Percentiles rank a stretch among this genome's conserved stretches.
Evolutionary conservation across 2,797 vertebrate species (phyloP).

Genomic region (Helicolenus hilgendorfi): DNA sequence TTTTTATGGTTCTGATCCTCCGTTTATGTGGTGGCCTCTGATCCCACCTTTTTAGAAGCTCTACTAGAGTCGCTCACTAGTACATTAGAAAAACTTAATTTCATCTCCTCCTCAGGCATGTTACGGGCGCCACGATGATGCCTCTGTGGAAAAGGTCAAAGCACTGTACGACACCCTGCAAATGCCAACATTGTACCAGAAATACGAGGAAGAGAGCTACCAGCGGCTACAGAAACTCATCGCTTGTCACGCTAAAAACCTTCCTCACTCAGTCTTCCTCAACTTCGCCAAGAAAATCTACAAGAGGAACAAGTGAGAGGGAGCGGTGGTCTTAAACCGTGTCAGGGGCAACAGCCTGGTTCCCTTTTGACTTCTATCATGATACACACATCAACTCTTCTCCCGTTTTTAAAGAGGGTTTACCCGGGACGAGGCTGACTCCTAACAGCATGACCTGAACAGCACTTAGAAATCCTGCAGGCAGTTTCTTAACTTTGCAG

Average conservation of each 20-base stretch:
- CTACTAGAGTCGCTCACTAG: neutral
- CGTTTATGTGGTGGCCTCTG: neutral
- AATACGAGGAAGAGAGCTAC: constrained; percentile 94
- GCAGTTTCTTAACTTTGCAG: constrained; percentile 8
- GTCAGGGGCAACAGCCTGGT: neutral
- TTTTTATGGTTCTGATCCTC: neutral
- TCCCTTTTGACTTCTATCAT: neutral
- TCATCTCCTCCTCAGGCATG: constrained; percentile 88
- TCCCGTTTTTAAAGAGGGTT: neutral
- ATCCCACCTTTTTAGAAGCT: neutral
- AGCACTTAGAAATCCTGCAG: neutral
- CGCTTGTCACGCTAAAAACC: constrained; percentile 78
- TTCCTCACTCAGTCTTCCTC: constrained; percentile 93
- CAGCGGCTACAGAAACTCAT: constrained; percentile 92
- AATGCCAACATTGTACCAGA: constrained; percentile 87
- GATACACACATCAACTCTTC: neutral
- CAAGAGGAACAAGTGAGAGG: constrained; percentile 94
- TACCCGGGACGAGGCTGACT: neutral
- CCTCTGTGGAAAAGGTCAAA: constrained; percentile 93
- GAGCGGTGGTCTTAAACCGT: neutral
- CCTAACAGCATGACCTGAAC: neutral
- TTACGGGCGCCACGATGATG: constrained; percentile 92
- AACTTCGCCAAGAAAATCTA: constrained; percentile 94
- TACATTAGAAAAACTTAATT: neutral
- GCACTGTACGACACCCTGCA: constrained; percentile 91